A percentile compares a stretch with the other conserved stretches of the same genome.
Evolutionary conservation across 2,113 vertebrate genomes (phyloP).

Genomic region (Cephalopterus ornatus): DNA sequence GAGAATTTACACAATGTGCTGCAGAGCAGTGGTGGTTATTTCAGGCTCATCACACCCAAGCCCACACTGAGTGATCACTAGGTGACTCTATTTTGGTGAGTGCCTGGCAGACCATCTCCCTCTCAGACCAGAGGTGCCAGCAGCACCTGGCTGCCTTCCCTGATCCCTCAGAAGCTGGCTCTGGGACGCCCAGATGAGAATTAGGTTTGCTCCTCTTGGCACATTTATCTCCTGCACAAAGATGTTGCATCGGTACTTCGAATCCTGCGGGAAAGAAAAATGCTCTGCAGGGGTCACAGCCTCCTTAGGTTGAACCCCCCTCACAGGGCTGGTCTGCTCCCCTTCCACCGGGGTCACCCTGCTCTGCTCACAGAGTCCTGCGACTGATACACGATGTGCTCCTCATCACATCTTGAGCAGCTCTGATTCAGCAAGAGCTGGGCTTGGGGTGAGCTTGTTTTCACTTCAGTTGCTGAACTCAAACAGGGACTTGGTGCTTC

Average conservation of each 20-base stretch:
- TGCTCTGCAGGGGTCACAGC: neutral
- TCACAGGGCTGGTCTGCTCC: neutral
- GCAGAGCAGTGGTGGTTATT: neutral
- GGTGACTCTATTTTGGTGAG: neutral
- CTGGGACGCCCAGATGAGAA: neutral
- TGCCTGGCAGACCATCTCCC: neutral
- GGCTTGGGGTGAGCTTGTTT: neutral
- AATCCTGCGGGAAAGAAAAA: neutral
- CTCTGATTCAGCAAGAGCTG: neutral
- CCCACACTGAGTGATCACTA: neutral
- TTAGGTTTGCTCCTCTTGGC: neutral
- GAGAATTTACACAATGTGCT: neutral
- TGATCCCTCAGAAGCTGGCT: neutral
- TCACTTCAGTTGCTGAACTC: neutral
- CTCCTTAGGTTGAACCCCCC: neutral
- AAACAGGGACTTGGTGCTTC: neutral
- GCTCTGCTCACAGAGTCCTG: neutral
- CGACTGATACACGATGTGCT: accelerated
- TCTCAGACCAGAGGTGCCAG: accelerated
- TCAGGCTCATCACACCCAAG: neutral
- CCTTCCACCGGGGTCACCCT: neutral
- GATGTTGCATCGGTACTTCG: neutral
- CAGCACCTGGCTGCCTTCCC: neutral
- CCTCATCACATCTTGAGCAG: accelerated
- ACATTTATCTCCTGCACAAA: neutral